phyloP scores from a whole-genome alignment of 2,113 vertebrate genomes.

The Falcunculus frontatus region DNA sequence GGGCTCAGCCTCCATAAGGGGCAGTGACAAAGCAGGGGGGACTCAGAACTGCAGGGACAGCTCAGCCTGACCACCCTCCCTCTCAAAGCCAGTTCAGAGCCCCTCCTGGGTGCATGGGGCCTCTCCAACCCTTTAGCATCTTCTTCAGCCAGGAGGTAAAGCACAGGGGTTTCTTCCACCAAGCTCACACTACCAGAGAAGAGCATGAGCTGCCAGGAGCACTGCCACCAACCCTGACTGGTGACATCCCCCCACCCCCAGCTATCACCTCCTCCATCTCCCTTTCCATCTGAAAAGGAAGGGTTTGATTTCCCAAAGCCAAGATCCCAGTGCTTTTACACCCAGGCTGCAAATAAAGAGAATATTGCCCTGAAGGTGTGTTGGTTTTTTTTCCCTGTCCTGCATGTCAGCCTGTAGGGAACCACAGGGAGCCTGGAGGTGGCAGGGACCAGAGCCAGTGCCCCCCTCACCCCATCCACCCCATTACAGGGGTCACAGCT shows the following conservation, averaged over 20 bases:
- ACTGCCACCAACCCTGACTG: neutral
- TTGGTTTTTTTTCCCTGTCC: neutral
- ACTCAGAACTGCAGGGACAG: neutral
- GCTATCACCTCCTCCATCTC: neutral
- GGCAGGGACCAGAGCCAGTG: neutral
- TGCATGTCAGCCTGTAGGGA: neutral
- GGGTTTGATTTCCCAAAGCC: rapidly evolving
- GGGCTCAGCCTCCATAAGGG: neutral
- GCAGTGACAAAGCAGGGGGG: neutral
- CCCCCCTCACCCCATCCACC: neutral
- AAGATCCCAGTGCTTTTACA: rapidly evolving
- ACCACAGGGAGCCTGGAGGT: neutral
- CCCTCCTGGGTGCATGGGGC: rapidly evolving
- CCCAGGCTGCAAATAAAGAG: neutral
- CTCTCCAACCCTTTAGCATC: neutral
- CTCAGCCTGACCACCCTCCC: neutral
- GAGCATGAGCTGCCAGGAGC: rapidly evolving
- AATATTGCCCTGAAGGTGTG: neutral
- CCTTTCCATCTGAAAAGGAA: neutral
- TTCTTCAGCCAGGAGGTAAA: neutral
- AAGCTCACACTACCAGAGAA: neutral
- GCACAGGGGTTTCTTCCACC: neutral
- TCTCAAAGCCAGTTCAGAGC: rapidly evolving
- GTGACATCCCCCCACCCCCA: neutral
- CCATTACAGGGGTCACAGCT: neutral